Percentiles rank a stretch among this genome's conserved stretches.
phyloP scores from a whole-genome alignment of 2,888 invertebrate genomes.

The Anthophora plumipes region DNA sequence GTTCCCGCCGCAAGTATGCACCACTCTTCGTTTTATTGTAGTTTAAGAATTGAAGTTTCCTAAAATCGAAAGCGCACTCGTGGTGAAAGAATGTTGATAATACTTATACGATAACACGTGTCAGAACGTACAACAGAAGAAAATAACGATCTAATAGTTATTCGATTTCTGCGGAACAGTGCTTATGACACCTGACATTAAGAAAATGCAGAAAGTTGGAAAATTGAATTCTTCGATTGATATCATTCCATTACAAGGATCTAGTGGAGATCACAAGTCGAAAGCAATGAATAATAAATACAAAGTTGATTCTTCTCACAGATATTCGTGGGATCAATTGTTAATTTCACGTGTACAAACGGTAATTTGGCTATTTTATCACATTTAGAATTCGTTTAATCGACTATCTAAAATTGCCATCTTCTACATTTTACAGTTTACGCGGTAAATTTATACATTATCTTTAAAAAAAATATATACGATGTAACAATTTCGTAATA shows the following conservation, averaged over 20 bases:
- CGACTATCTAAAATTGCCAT: neutral
- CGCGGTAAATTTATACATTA: conserved; percentile 23
- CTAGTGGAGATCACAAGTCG: conserved; percentile 76
- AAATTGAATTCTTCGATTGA: conserved; percentile 82
- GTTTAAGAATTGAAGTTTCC: conserved; percentile 27
- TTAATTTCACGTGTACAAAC: conserved; percentile 86
- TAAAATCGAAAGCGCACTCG: conserved; percentile 9
- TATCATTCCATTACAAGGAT: conserved; percentile 82
- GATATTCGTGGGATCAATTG: conserved; percentile 82
- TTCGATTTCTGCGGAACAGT: conserved; percentile 1
- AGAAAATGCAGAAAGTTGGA: conserved; percentile 78
- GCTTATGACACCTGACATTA: conserved; percentile 31
- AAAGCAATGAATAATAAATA: conserved; percentile 70
- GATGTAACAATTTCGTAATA: neutral
- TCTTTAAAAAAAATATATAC: neutral
- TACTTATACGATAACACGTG: conserved; percentile 35
- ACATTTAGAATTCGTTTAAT: conserved; percentile 6
- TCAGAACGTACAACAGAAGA: neutral
- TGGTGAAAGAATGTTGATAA: conserved; percentile 33
- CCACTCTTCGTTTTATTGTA: conserved; percentile 22
- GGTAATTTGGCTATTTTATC: conserved; percentile 77
- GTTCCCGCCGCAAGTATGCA: conserved; percentile 1
- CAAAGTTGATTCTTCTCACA: conserved; percentile 53
- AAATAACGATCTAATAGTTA: conserved; percentile 10
- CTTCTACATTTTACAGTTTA: conserved; percentile 9